phyloP scores from a whole-genome alignment of 2,113 vertebrate species.

The Dipodomys stephensi region DNA sequence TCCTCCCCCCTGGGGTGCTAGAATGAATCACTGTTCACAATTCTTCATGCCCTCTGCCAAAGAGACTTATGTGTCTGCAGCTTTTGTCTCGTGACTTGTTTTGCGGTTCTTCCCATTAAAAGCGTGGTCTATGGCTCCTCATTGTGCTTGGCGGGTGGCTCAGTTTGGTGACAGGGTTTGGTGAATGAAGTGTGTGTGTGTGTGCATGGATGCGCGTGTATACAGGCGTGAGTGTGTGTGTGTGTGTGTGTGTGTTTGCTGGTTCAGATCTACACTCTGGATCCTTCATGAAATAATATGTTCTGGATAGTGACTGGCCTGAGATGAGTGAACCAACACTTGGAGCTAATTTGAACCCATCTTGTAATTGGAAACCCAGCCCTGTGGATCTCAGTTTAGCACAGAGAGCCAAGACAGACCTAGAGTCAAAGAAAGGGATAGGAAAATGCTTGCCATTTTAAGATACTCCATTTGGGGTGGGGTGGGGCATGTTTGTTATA shows the following conservation, averaged over 20 bases:
- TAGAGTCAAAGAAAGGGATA: background rate
- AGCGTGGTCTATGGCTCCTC: background rate
- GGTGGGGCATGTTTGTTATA: slow-evolving; percentile 27
- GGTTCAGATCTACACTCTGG: background rate
- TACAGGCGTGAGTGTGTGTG: too few species aligned
- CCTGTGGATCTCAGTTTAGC: background rate
- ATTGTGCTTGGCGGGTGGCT: background rate
- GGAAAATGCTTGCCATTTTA: background rate
- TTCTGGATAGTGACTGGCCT: background rate
- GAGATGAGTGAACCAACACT: background rate
- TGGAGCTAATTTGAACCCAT: background rate
- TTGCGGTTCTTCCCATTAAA: background rate
- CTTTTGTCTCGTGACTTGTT: slow-evolving; percentile 25
- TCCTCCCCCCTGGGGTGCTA: background rate
- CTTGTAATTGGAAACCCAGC: background rate
- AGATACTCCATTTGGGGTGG: background rate
- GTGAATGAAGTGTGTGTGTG: background rate
- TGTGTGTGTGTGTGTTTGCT: background rate
- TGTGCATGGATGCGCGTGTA: too few species aligned
- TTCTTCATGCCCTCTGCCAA: background rate
- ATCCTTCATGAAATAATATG: background rate
- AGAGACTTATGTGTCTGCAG: background rate
- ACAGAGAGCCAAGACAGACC: slow-evolving; percentile 9
- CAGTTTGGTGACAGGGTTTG: background rate
- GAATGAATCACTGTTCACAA: slow-evolving; percentile 36